phyloP scores from a whole-genome alignment of 2,888 invertebrate species.

The Idaea straminata region DNA sequence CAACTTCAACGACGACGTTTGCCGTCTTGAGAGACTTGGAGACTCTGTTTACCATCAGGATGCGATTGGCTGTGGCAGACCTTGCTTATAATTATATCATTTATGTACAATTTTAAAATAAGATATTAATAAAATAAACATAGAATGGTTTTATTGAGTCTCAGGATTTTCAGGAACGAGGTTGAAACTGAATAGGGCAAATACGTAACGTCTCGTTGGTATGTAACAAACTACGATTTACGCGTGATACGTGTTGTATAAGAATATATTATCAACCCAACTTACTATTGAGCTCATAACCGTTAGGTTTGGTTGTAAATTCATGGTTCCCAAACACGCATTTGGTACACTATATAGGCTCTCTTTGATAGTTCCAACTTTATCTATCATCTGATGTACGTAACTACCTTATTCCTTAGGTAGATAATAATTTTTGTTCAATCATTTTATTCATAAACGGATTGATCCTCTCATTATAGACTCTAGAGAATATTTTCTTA shows the following conservation, averaged over 20 bases:
- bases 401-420: background rate
- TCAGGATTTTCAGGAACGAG: background rate
- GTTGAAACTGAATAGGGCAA: background rate
- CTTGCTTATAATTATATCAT: too few species aligned
- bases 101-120: too few species aligned
- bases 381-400: background rate
- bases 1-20: too few species aligned
- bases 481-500: too few species aligned
- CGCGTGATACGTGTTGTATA: background rate
- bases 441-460: background rate
- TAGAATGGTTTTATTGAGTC: too few species aligned
- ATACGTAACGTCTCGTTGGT: background rate
- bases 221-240: background rate
- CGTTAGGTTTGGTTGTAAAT: background rate
- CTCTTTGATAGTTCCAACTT: background rate
- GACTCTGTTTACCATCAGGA: too few species aligned
- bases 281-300: background rate
- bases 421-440: background rate
- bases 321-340: background rate
- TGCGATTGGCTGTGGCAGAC: too few species aligned
- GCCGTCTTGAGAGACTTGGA: too few species aligned
- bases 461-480: too few species aligned
- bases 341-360: background rate
- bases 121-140: too few species aligned
- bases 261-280: constrained; percentile 1